phyloP scores from a whole-genome alignment of 2,113 vertebrate species.

The Theristicus caerulescens region DNA sequence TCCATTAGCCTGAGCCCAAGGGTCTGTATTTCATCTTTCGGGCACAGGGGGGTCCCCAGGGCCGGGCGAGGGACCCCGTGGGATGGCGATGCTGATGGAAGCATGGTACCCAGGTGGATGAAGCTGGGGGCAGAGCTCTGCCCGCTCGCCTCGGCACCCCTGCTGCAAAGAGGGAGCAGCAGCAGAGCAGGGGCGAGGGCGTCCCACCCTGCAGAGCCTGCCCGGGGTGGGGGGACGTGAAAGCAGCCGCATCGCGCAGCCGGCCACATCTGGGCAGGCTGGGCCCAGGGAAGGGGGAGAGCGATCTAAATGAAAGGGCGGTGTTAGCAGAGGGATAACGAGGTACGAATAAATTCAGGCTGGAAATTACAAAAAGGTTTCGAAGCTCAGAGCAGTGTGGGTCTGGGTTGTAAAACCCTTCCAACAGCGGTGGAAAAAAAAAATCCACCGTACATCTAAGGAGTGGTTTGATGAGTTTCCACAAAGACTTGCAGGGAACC shows the following conservation, averaged over 20 bases:
- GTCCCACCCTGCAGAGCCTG: rapidly evolving
- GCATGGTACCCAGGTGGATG: rapidly evolving
- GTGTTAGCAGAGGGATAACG: neutral
- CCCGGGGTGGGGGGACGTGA: too few species aligned
- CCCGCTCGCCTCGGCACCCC: neutral
- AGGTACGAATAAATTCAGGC: neutral
- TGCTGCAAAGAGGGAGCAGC: neutral
- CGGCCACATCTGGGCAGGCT: neutral
- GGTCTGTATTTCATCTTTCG: neutral
- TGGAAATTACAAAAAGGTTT: neutral
- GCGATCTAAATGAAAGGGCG: rapidly evolving
- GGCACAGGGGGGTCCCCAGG: neutral
- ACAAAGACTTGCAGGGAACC: neutral
- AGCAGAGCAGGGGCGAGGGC: neutral
- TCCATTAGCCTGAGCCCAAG: neutral
- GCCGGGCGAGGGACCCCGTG: rapidly evolving
- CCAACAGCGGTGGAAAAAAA: neutral
- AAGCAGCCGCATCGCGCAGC: neutral
- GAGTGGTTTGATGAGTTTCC: neutral
- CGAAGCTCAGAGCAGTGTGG: neutral
- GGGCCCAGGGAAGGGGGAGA: neutral
- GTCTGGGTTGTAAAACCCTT: neutral
- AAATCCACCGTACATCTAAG: neutral
- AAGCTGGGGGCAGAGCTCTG: neutral
- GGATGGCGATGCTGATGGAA: neutral